Conservation (phyloP, 2,888 invertebrate genomes). For the Xanthostigma xanthostigma region DNA sequence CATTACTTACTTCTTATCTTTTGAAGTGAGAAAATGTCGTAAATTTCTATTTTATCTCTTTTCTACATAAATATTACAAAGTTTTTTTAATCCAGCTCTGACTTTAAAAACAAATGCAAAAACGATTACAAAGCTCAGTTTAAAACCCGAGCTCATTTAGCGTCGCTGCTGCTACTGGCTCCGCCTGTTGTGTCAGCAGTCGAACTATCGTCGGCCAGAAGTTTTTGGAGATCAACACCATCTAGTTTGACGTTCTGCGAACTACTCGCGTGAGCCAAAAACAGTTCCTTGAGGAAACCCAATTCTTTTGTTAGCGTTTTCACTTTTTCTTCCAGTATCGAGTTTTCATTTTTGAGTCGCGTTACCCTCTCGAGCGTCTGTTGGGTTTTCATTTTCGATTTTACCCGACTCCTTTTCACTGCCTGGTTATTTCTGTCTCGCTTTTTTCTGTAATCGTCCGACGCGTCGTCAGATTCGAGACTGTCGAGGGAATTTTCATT, state of each 20-base stretch:
- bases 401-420: constrained; percentile 67
- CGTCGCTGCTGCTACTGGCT: too few relatives aligned
- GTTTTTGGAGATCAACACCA: constrained; percentile 38
- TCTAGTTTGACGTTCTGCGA: constrained; percentile 32
- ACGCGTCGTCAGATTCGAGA: constrained; percentile 47
- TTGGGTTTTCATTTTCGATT: constrained; percentile 60
- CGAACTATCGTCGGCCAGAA: constrained; percentile 32
- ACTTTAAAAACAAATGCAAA: too few relatives aligned
- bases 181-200: too few relatives aligned
- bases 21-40: too few relatives aligned
- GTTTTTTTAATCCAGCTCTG: too few relatives aligned
- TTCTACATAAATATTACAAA: too few relatives aligned
- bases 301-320: constrained; percentile 67
- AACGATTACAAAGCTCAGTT: too few relatives aligned
- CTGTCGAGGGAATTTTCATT: constrained; percentile 27
- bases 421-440: constrained; percentile 73
- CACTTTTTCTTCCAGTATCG: constrained; percentile 64
- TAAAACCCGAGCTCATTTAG: too few relatives aligned
- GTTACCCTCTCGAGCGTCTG: constrained; percentile 62
- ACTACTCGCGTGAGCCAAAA: constrained; percentile 61
- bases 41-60: too few relatives aligned
- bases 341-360: constrained; percentile 62
- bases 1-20: too few relatives aligned
- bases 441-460: constrained; percentile 47
- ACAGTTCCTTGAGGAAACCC: constrained; percentile 64